phyloP scores from a whole-genome alignment of 2,888 invertebrate species.

The Malacosoma neustria region DNA sequence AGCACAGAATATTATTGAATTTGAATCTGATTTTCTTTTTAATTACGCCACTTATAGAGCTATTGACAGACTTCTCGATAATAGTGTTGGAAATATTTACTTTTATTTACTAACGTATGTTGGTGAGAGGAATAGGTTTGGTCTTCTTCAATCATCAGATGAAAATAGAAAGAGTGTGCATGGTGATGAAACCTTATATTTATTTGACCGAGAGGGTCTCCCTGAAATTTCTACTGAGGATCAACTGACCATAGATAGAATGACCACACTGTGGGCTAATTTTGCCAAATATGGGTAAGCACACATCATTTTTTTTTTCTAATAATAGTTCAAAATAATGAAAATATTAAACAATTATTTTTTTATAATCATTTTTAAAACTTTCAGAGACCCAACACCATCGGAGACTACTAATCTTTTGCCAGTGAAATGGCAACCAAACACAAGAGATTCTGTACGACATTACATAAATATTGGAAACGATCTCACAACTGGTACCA shows the following conservation, averaged over 20 bases:
- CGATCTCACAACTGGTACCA: slow-evolving; percentile 17
- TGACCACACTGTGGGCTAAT: slow-evolving; percentile 53
- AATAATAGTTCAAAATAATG: too few relatives aligned
- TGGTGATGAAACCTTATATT: slow-evolving; percentile 37
- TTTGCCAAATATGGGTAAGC: slow-evolving; percentile 47
- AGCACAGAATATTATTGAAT: slow-evolving; percentile 22
- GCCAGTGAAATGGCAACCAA: slow-evolving; percentile 32
- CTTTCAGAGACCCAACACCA: slow-evolving; percentile 42
- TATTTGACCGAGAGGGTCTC: slow-evolving; percentile 24
- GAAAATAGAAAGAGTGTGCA: slow-evolving; percentile 25
- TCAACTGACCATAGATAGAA: slow-evolving; percentile 30
- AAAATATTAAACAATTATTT: too few relatives aligned
- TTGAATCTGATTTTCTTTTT: slow-evolving; percentile 36
- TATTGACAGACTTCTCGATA: slow-evolving; percentile 25
- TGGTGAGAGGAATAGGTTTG: slow-evolving; percentile 26
- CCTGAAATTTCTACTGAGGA: slow-evolving; percentile 21
- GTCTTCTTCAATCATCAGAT: slow-evolving; percentile 15
- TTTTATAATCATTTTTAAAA: too few relatives aligned
- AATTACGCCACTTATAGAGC: slow-evolving; percentile 29
- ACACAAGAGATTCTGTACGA: slow-evolving; percentile 14
- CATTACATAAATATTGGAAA: slow-evolving; percentile 25
- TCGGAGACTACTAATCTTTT: slow-evolving; percentile 24
- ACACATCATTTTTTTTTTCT: too few relatives aligned
- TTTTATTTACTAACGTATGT: slow-evolving; percentile 41
- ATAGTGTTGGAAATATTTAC: slow-evolving; percentile 24